Base-by-base conservation (phyloP, 2,888 invertebrate genomes). In the Drosophila ustulata region DNA sequence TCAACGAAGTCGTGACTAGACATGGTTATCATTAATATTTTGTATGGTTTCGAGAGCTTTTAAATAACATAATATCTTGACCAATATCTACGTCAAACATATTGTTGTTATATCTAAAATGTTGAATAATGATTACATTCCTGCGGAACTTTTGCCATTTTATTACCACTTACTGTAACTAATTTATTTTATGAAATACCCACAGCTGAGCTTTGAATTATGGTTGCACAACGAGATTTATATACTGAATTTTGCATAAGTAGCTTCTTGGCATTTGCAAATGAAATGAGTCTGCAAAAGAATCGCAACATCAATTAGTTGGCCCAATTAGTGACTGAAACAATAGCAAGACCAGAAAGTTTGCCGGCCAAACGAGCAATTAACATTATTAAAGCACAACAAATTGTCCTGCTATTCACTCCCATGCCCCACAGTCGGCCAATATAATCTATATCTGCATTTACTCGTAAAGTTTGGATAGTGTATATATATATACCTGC, bases 341-440 rank as follows among this genome's bases (percentile, higher is more conserved):
- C 30, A 47, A 62, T 51, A 55, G 45, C 30, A 9, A 58, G 51
- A 47, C n/a, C 64, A 39, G 39, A 65, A 62, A 59, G 39, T 50
- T 57, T 57, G 43, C 9, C 41, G 39, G 58, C 73, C 61, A 32
- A 34, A 43, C 25, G 34, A 41, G 71, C 80, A 84, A 84, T 82
- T 79, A 82, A 66, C 77, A 69, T 77, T 82, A 82, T 79, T 84
- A 77, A 77, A 70, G 74, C 71, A 49, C 37, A 68, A 62, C 68
- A 67, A 62, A 62, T 67, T 64, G 69, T 58, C 39, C 30, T 49
- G 55, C 55, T 41, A 39, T 28, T 56, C 52, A 41, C 30, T 52
- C 47, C 18, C 23, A 6, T 6, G 6, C 25, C 11, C 9, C 37
- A 50, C 9, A 37, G 58, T 30, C 34, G 51, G 26, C 11, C 9